Base-by-base conservation (phyloP, 1,140 invertebrate species). In the Aradophagus sp. region DNA sequence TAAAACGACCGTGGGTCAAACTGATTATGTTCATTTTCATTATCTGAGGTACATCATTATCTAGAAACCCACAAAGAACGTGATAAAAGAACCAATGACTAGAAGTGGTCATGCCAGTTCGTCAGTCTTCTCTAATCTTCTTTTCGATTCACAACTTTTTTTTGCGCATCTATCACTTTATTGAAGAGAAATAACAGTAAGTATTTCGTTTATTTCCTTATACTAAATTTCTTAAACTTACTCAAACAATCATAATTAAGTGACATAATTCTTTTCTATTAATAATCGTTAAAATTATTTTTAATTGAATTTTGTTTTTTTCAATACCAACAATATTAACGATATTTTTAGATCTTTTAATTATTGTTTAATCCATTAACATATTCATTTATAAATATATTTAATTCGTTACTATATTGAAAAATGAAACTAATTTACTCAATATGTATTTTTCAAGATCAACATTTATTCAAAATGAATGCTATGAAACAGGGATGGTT, bases 401-500 rank as follows among this genome's bases (percentile, higher is more conserved):
- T 20, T 16, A 35, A 19, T 14, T 17, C 11, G 20, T 48, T 20
- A 19, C 20, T 48, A 13, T 48, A 16, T 48, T 16, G 20, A n/a
- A 11, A 23, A 17, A n/a, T n/a, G n/a, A n/a, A n/a, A n/a, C n/a
- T n/a, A n/a, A n/a, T n/a, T n/a, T n/a, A n/a, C n/a, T n/a, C n/a
- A n/a, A n/a, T n/a, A n/a, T n/a, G n/a, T n/a, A 10, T 35, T 2
- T 5, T 15, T 36, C 1, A 36, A 20, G 15, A 38, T 36, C 15
- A 23, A 26, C 2, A 20, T 61, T 35, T n/a, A 23, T 36, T 36
- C 15, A 61, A 32, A 53, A 91, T 91, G 90, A 79, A 91, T 81
- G 68, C 73, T 8, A 77, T 96, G 55, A 91, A 91, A 75, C 86
- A 92, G 63, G 94, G 94, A 42, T 98, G 96, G 96, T 98, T 97